phyloP scores from a whole-genome alignment of 2,888 invertebrate genomes.

The Stenoptilia bipunctidactyla region DNA sequence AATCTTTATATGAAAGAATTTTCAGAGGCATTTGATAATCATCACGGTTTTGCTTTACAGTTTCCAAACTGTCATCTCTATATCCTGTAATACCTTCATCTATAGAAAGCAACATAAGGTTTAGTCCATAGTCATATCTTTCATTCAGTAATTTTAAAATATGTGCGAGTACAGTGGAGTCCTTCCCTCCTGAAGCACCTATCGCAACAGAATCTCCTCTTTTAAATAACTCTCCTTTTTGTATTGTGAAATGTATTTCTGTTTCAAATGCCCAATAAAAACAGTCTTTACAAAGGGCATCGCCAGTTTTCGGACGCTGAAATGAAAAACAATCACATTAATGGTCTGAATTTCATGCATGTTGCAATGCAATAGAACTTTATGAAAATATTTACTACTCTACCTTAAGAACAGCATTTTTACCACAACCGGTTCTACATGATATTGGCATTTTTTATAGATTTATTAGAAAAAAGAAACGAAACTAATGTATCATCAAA shows the following conservation, averaged over 20 bases:
- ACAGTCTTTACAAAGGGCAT: constrained; percentile 93
- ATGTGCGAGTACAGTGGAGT: constrained; percentile 97
- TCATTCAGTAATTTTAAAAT: constrained; percentile 92
- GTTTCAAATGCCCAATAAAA: constrained; percentile 95
- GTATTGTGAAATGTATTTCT: constrained; percentile 94
- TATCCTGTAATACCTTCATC: constrained; percentile 98
- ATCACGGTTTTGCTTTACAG: constrained; percentile 93
- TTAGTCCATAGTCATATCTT: constrained; percentile 89
- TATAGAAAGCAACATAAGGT: constrained; percentile 92
- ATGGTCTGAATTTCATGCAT: not conserved
- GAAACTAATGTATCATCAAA: too few species aligned
- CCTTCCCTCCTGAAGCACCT: constrained; percentile 95
- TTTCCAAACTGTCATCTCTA: constrained; percentile 95
- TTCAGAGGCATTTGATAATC: constrained; percentile 95
- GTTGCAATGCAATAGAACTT: too few species aligned
- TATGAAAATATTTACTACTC: constrained; percentile 7
- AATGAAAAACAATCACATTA: constrained; percentile 16
- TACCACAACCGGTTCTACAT: constrained; percentile 81
- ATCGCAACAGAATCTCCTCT: constrained; percentile 90
- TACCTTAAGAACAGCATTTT: constrained; percentile 82
- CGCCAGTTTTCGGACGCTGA: constrained; percentile 91
- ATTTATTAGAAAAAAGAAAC: too few species aligned
- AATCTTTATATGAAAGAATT: constrained; percentile 95
- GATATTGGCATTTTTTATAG: constrained; percentile 73
- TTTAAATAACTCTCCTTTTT: constrained; percentile 83